Conservation (phyloP, 2,113 vertebrate genomes). For the Jaculus jaculus region DNA sequence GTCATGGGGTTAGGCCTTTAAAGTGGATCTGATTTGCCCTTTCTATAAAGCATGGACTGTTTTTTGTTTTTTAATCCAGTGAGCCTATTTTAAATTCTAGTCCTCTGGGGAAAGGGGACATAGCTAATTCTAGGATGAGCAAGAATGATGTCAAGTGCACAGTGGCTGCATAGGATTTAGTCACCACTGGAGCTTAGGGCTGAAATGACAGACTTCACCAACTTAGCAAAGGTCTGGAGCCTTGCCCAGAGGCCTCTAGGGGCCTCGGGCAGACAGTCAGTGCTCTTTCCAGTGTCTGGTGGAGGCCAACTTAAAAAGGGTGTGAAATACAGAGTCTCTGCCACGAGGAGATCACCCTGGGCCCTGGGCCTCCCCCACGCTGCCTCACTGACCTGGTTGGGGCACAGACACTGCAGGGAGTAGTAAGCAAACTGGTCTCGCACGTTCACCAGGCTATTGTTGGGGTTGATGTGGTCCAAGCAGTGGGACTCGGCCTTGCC, state of each 20-base stretch:
- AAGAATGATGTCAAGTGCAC: not conserved
- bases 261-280: not conserved
- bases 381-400: conserved; percentile 91
- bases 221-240: not conserved
- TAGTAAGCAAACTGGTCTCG: conserved; percentile 99
- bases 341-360: not conserved
- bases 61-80: not conserved
- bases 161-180: not conserved
- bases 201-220: not conserved
- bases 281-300: conserved; percentile 2
- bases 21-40: not conserved
- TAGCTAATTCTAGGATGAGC: not conserved
- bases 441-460: conserved; percentile 96
- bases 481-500: conserved; percentile 99
- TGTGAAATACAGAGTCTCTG: not conserved
- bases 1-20: not conserved
- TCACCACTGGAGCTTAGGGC: not conserved
- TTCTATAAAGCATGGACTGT: not conserved
- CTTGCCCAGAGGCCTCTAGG: conserved; percentile 19
- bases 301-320: not conserved
- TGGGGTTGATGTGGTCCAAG: conserved; percentile 99
- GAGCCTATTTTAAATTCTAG: conserved; percentile 34
- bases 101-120: not conserved
- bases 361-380: not conserved
- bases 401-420: conserved; percentile 98